Evolutionary conservation across 2,113 vertebrate species (phyloP), one percentile per base, ranked within the genome.

Genomic region (Carassius gibelio): DNA sequence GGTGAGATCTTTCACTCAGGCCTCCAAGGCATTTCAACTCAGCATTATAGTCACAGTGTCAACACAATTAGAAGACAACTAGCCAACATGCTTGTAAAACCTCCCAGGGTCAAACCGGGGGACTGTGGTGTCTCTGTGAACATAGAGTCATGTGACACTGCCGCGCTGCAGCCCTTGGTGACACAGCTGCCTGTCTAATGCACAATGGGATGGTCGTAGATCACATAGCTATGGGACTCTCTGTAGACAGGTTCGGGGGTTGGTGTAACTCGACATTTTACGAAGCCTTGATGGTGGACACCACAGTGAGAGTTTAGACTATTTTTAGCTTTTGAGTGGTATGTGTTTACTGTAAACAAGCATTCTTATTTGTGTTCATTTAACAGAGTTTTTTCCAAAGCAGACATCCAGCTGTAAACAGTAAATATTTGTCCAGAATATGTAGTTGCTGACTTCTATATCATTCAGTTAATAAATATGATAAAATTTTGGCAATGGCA

Each of bases 1-100:
- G 96, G 96, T 97, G 48, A 88, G 78, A 68, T 6, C 19, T 81
- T 77, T 62, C 42, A 52, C 19, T 26, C 15, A 48, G 17, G 14
- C 42, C n/a, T 62, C 48, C 14, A 13, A 38, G 26, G 9, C 26
- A 23, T 50, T 66, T 48, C 30, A 71, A 15, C 52, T n/a, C 19
- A 38, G 23, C 45, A 66, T 64, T 62, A 82, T 82, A 82, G 19
- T 36, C 34, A 34, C 17, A 45, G 42, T 62, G 79, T 82, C 78
- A 75, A 75, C 79, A 76, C 13, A n/a, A 76, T 74, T 36, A 75
- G 78, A 75, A 14, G 59, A 15, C 59, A 55, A 36, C 55, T n/a
- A 74, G 8, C 6, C 45, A 26, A 61, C 66, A 34, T 36, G 68
- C 38, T 45, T 59, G 66, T 81, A 34, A 81, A 81, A 66, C 64